These are phyloP conservation scores for Drosophila yooni DNA, from an alignment of 2,888 invertebrate genomes.

Conservation along the genomic window DNA sequence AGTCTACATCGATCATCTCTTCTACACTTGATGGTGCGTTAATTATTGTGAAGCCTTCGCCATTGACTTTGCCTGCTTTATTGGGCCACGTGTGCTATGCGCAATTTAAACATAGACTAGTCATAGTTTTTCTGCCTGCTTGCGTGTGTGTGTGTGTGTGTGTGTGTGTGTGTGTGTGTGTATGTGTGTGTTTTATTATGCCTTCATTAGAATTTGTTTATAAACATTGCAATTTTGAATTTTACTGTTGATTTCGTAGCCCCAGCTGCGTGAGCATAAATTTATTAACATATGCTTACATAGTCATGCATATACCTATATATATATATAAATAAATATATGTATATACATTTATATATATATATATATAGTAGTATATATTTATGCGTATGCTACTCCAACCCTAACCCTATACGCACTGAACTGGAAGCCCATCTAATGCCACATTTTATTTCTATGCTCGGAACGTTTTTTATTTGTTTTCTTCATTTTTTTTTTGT, in stretches of 20 bases:
- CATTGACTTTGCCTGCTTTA: conserved; percentile 66
- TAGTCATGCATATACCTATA: conserved; percentile 32
- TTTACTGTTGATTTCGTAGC: conserved; percentile 67
- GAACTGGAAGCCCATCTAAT: conserved; percentile 62
- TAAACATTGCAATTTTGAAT: conserved; percentile 80
- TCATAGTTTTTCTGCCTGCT: conserved; percentile 28
- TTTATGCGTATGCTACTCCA: conserved; percentile 22
- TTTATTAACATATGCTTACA: conserved; percentile 73
- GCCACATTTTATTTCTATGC: conserved; percentile 77
- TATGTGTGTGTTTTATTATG: conserved; percentile 63
- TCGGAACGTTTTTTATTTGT: conserved; percentile 60
- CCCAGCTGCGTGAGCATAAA: conserved; percentile 75
- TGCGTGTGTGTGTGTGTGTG: neutral
- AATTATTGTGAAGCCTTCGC: conserved; percentile 66
- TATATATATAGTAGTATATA: conserved; percentile 26
- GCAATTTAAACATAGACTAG: conserved; percentile 54
- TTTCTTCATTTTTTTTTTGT: conserved; percentile 53
- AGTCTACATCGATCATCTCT: conserved; percentile 49
- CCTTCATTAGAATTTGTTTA: conserved; percentile 71
- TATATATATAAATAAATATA: conserved; percentile 20
- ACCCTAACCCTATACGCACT: conserved; percentile 37
- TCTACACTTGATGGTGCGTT: conserved; percentile 43
- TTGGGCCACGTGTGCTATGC: conserved; percentile 78
- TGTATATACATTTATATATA: conserved; percentile 30
- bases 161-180: neutral